Conservation (phyloP, 2,888 invertebrate genomes). For the Lithophane leautieri region DNA sequence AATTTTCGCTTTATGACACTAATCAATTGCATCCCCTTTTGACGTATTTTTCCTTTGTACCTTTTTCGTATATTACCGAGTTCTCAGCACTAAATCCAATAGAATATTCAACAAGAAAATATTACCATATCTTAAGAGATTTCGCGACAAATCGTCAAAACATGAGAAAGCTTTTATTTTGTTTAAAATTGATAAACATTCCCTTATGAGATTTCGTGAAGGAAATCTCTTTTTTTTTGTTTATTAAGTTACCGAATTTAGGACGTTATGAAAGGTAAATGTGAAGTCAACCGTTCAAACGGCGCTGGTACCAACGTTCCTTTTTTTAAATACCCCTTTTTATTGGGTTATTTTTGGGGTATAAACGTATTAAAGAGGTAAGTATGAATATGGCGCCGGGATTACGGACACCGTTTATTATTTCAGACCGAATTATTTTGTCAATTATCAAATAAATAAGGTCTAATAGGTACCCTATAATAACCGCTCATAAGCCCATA, state of each 20-base stretch:
- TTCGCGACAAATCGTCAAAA: slow-evolving; percentile 52
- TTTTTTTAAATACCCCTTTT: slow-evolving; percentile 31
- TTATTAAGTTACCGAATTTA: slow-evolving; percentile 37
- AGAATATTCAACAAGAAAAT: slow-evolving; percentile 61
- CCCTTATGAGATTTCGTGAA: slow-evolving; percentile 34
- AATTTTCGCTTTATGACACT: slow-evolving; percentile 40
- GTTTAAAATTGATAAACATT: slow-evolving; percentile 58
- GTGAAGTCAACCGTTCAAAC: slow-evolving; percentile 37
- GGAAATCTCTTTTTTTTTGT: slow-evolving; percentile 17
- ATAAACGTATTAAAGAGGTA: not conserved
- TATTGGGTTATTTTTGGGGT: slow-evolving; percentile 7
- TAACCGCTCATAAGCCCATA: no score
- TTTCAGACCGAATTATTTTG: not conserved
- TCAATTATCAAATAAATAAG: not conserved
- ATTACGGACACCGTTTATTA: not conserved
- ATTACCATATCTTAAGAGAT: slow-evolving; percentile 59
- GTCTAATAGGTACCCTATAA: not conserved
- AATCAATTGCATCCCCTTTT: slow-evolving; percentile 41
- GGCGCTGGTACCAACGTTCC: not conserved
- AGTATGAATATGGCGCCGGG: not conserved
- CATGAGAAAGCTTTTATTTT: slow-evolving; percentile 65
- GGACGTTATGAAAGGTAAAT: slow-evolving; percentile 17
- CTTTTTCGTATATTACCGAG: not conserved
- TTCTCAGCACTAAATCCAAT: slow-evolving; percentile 41
- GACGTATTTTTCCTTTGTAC: slow-evolving; percentile 30